Base-by-base conservation (phyloP, 2,797 vertebrate species). In the Sebastes steindachneri region DNA sequence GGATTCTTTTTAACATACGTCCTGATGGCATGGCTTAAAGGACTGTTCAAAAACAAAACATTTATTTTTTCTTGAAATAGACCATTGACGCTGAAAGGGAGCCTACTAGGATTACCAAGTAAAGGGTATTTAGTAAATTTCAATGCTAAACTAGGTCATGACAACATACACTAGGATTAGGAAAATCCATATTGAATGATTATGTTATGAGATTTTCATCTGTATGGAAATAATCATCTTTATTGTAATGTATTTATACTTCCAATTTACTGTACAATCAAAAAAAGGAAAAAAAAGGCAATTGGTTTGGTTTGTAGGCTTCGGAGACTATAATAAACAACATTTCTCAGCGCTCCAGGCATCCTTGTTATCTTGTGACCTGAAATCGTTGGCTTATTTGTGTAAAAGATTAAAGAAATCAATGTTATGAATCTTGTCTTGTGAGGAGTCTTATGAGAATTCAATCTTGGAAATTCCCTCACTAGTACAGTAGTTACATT, bases 141-240 rank as follows among this genome's bases (percentile, higher is more conserved):
- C 84, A 89, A 80, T 80, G 37, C 59, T 54, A 84, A 95, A 94
- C 74, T 94, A 65, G 91, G 93, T 93, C 92, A 94, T 77, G 78
- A 76, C 68, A 91, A 92, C 78, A 88, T 81, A 88, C 62, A 88
- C 79, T 51, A 25, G 89, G 92, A 93, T 94, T 92, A 93, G 84
- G 65, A 63, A 90, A 93, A 90, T 91, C 88, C 90, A 92, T 86
- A 87, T 83, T 81, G 90, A 91, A 82, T 85, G 71, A 92, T 77
- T 85, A 70, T 77, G 58, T 73, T 73, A 33, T 67, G 72, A 93
- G 69, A 89, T 90, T 90, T 84, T 79, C 58, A 86, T 91, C 83
- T 82, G 75, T 64, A 76, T 29, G 70, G 72, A 83, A 92, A 91
- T 89, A 86, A 86, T 84, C 58, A 77, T 85, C 48, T 86, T 70